These are phyloP conservation scores for Lophotis ruficrista DNA, from an alignment of 2,113 vertebrate genomes.

Conservation along the genomic window DNA sequence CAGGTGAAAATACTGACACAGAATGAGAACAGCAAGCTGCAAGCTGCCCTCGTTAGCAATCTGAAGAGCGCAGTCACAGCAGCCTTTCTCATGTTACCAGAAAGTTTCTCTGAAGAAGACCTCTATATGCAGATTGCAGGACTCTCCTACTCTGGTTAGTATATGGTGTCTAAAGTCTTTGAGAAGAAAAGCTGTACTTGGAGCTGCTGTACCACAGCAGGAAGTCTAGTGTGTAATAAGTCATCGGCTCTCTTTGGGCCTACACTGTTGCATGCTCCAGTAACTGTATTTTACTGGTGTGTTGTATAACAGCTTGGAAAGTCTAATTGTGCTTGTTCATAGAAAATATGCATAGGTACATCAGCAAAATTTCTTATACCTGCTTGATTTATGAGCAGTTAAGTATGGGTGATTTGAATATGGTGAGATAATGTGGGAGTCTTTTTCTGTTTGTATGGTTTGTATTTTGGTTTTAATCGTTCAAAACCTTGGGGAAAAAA, in stretches of 20 bases:
- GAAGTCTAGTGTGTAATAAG: background rate
- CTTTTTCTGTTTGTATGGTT: background rate
- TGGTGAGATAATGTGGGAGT: background rate
- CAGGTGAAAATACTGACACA: slow-evolving; percentile 92
- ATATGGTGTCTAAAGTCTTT: background rate
- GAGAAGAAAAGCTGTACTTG: background rate
- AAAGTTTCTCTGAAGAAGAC: slow-evolving; percentile 93
- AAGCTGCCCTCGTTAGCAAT: slow-evolving; percentile 84
- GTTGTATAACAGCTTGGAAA: background rate
- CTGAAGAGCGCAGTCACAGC: slow-evolving; percentile 90
- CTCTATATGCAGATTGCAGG: slow-evolving; percentile 91
- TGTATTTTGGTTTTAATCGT: background rate
- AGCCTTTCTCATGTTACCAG: slow-evolving; percentile 94
- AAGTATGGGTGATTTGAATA: background rate
- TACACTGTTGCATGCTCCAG: background rate
- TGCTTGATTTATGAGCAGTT: background rate
- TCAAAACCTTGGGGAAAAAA: background rate
- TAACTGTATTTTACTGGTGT: background rate
- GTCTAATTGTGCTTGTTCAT: background rate
- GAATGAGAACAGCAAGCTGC: slow-evolving; percentile 82
- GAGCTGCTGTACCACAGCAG: background rate
- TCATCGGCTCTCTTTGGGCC: background rate
- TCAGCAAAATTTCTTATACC: background rate
- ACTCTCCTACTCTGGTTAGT: slow-evolving; percentile 91
- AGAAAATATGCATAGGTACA: background rate